These are phyloP conservation scores for Etheostoma spectabile DNA, from an alignment of 2,113 vertebrate genomes.

Conservation along the genomic window DNA sequence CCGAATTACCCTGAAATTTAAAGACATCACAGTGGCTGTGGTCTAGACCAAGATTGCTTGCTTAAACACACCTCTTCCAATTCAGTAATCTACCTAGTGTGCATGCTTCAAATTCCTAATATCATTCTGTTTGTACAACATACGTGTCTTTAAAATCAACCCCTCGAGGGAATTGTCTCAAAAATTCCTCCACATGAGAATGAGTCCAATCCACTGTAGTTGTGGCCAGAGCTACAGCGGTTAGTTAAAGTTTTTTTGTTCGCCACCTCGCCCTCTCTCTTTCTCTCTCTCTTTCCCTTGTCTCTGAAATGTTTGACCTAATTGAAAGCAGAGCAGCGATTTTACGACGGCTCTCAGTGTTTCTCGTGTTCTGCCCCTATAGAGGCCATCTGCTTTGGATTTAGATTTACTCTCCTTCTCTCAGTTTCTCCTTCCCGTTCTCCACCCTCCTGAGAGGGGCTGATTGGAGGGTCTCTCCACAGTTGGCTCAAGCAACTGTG, in stretches of 20 bases:
- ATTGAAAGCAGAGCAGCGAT: constrained; percentile 83
- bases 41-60: constrained; percentile 56
- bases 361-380: constrained; percentile 83
- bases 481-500: constrained; percentile 75
- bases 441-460: constrained; percentile 67
- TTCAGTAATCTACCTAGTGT: constrained; percentile 24
- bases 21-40: constrained; percentile 45
- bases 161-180: constrained; percentile 5
- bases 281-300: constrained; percentile 14
- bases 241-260: constrained; percentile 56
- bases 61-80: constrained; percentile 22
- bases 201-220: constrained; percentile 59
- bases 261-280: constrained; percentile 25
- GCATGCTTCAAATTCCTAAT: constrained; percentile 58
- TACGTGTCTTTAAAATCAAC: constrained; percentile 29
- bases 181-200: constrained; percentile 71
- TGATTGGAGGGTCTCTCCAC: constrained; percentile 79
- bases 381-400: constrained; percentile 88
- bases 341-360: constrained; percentile 76
- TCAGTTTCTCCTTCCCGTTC: constrained; percentile 53
- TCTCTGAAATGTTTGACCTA: constrained; percentile 75
- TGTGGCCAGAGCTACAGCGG: constrained; percentile 54
- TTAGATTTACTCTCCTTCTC: constrained; percentile 76
- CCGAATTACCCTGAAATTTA: constrained; percentile 42
- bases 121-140: constrained; percentile 21